phyloP scores from a whole-genome alignment of 1,140 invertebrate genomes.

The Atta texana region DNA sequence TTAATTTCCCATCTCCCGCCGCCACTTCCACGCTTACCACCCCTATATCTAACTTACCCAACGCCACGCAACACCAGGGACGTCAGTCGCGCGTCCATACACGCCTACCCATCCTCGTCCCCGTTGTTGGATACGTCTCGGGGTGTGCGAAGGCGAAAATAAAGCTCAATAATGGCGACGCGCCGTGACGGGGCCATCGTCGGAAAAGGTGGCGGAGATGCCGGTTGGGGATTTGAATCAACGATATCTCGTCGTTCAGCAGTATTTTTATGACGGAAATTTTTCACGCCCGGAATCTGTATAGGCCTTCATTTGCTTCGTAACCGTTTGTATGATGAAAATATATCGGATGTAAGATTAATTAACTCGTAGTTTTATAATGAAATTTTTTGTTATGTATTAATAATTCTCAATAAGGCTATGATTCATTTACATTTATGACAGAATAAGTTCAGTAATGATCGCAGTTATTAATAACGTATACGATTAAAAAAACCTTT shows the following conservation, averaged over 20 bases:
- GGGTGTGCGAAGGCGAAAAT: slow-evolving; percentile 73
- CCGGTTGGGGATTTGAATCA: slow-evolving; percentile 48
- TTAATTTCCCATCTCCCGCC: slow-evolving; percentile 89
- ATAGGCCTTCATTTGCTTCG: neutral
- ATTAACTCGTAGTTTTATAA: neutral
- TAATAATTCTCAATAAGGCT: neutral
- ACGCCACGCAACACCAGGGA: slow-evolving; percentile 68
- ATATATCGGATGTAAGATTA: neutral
- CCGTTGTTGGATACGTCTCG: slow-evolving; percentile 24
- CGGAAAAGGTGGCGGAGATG: slow-evolving; percentile 37
- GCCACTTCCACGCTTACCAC: slow-evolving; percentile 72
- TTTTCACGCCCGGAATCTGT: neutral
- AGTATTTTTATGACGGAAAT: slow-evolving; percentile 30
- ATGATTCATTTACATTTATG: neutral
- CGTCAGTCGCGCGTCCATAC: slow-evolving; percentile 77
- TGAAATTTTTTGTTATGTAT: neutral
- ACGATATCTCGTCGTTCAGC: slow-evolving; percentile 42
- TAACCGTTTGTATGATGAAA: neutral
- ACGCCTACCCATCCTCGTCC: slow-evolving; percentile 12
- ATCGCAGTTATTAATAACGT: slow-evolving; percentile 1
- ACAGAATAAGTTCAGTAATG: neutral
- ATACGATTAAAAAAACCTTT: neutral
- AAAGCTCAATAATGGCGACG: slow-evolving; percentile 82
- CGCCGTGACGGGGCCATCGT: slow-evolving; percentile 70
- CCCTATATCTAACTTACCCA: slow-evolving; percentile 64